Conservation (phyloP, 2,888 invertebrate genomes). For the Cordilura impudica region DNA sequence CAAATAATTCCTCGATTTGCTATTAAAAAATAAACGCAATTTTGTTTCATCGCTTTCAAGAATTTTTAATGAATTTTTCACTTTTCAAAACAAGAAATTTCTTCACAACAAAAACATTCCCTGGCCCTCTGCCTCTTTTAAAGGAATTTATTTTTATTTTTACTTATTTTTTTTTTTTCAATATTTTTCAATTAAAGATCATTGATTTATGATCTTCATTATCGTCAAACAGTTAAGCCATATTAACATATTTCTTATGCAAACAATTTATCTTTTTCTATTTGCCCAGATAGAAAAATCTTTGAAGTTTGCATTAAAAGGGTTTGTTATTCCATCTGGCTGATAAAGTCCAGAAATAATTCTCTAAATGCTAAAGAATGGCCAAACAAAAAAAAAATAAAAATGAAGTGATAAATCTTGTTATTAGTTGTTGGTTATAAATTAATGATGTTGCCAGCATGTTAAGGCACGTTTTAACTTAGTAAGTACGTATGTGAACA, state of each 20-base stretch:
- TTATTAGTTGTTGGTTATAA: conserved; percentile 62
- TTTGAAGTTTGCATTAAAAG: conserved; percentile 27
- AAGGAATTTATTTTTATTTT: too few relatives aligned
- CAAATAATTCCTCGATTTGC: too few relatives aligned
- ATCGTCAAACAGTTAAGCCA: conserved; percentile 53
- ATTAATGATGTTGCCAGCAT: conserved; percentile 60
- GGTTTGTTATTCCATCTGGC: conserved; percentile 14
- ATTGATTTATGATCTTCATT: conserved; percentile 62
- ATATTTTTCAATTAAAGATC: conserved; percentile 18
- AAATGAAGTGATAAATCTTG: conserved; percentile 60
- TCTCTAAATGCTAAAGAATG: background rate
- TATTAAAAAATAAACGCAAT: too few relatives aligned
- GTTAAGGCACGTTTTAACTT: conserved; percentile 55
- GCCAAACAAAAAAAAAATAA: conserved; percentile 6
- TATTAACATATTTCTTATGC: conserved; percentile 54
- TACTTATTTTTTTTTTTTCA: too few relatives aligned
- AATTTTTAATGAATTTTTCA: too few relatives aligned
- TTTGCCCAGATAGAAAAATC: conserved; percentile 18
- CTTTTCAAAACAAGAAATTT: too few relatives aligned
- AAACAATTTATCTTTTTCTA: conserved; percentile 48
- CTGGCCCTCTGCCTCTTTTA: too few relatives aligned
- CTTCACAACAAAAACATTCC: too few relatives aligned
- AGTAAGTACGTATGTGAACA: conserved; percentile 5
- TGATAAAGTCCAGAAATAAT: conserved; percentile 5
- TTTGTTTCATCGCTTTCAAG: too few relatives aligned